Base-by-base conservation (phyloP, 2,888 invertebrate species). In the Leucoptera coffeella region DNA sequence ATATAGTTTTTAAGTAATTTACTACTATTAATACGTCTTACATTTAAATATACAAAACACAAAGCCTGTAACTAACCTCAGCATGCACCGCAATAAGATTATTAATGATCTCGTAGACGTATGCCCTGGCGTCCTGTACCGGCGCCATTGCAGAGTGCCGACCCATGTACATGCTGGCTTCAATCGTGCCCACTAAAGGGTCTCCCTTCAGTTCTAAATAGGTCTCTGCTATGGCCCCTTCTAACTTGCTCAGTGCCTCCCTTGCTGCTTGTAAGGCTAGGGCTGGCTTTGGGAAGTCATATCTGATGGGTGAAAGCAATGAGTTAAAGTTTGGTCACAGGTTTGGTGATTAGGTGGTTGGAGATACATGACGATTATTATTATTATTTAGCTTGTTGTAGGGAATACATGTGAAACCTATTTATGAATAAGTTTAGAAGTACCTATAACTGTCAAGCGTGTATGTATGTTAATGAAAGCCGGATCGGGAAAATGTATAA, bases 101-200 rank as follows among this genome's bases (percentile, higher is more conserved):
- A 37, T 85, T 85, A 26, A 88, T 78, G 36, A 87, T 86, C 56
- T 89, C 88, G 50, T 89, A 93, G 13, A 91, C 85, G 45, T 95
- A 96, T 0, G 89, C 89, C 26, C 87, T 69, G 8, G 92, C 77
- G 47, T 89, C 88, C 4, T 77, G 78, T 1, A 87, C 83, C 25
- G 80, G 74, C 26, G 80, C 75, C 38, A 85, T 83, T 1, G 80
- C 78, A 41, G 85, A 83, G 47, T 92, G 88, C 30, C 83, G 75
- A 1, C 92, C 93, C 45, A 89, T 74, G 56, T 94, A 94, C 93
- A 96, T 94, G 33, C 90, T 91, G 4, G 90, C 91, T 56, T 96
- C 95, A 35, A 96, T 92, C 4, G 88, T 89, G n/a, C 93, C 94
- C 13, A 95, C 91, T 8, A 96, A 72, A 0, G 94, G 94, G 61